These are phyloP conservation scores for Orthosia incerta DNA, from an alignment of 2,888 invertebrate species.

Conservation along the genomic window DNA sequence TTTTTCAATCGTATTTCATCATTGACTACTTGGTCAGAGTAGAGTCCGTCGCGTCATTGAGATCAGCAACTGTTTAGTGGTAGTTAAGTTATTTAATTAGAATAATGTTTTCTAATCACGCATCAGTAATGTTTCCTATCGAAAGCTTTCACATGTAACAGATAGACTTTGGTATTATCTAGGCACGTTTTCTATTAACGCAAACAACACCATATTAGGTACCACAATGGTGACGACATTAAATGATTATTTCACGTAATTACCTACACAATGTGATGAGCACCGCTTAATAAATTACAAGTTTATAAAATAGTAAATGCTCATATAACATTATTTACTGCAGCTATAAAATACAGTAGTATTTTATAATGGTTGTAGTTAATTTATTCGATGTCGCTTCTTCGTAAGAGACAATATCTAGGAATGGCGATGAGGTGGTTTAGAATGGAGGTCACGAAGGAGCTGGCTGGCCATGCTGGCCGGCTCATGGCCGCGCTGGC, in stretches of 20 bases:
- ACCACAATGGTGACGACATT: conserved; percentile 27
- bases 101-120: conserved; percentile 1
- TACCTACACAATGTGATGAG: conserved; percentile 37
- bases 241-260: conserved; percentile 30
- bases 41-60: not conserved
- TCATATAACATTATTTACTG: conserved; percentile 50
- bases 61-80: not conserved
- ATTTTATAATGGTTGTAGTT: conserved; percentile 43
- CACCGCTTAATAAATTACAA: conserved; percentile 30
- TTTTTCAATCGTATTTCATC: not conserved
- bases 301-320: conserved; percentile 38
- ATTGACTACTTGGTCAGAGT: not conserved
- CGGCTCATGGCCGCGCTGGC: conserved; percentile 81
- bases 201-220: conserved; percentile 34
- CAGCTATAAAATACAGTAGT: conserved; percentile 53
- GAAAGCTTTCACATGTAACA: conserved; percentile 40
- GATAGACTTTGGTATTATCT: not conserved
- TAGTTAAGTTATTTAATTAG: conserved; percentile 1
- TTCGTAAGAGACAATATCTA: conserved; percentile 59
- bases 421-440: conserved; percentile 71
- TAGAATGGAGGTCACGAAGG: conserved; percentile 81
- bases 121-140: conserved; percentile 30
- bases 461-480: conserved; percentile 80
- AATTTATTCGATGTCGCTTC: conserved; percentile 58
- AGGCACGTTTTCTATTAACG: conserved; percentile 28